Base-by-base conservation (phyloP, 2,888 invertebrate species). In the Graphium colonna region DNA sequence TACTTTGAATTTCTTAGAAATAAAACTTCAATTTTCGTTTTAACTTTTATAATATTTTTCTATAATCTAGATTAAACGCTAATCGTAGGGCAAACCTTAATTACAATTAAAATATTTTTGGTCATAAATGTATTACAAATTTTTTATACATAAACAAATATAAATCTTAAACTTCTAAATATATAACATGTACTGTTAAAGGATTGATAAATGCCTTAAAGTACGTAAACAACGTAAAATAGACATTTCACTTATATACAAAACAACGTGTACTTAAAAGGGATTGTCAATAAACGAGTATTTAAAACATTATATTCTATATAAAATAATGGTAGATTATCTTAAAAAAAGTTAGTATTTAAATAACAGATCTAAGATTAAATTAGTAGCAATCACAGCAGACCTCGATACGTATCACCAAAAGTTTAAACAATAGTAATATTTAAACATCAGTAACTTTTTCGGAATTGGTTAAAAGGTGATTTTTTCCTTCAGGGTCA, bases 311-410 rank as follows among this genome's bases (percentile, higher is more conserved):
- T 21, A 62, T 58, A 59, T 61, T 61, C 64, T 64, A 69, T 68
- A 67, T 69, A 63, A 48, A 61, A 74, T 77, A 81, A 77, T 21
- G 21, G 21, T 21, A 21, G 21, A 76, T 50, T 52, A 53, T 39
- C 57, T 64, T 21, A 21, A 21, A 21, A 2, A 58, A 42, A 33
- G 51, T 60, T 61, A 62, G 56, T 56, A 55, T 51, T 54, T 54
- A 60, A 57, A 59, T 58, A 62, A 64, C 60, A 62, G 52, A 49
- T 47, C 65, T 67, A 68, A 72, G 57, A 52, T 55, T 67, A 70
- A 54, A 65, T 75, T 77, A 79, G 72, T 74, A 77, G 79, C 78
- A 82, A 85, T 85, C 85, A 85, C 85, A 85, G 83, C 72, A 77
- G 77, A 77, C 73, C 69, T 75, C 73, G 73, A 73, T 70, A 65